Evolutionary conservation across 2,113 vertebrate species (phyloP).

Genomic region (Neofelis nebulosa): DNA sequence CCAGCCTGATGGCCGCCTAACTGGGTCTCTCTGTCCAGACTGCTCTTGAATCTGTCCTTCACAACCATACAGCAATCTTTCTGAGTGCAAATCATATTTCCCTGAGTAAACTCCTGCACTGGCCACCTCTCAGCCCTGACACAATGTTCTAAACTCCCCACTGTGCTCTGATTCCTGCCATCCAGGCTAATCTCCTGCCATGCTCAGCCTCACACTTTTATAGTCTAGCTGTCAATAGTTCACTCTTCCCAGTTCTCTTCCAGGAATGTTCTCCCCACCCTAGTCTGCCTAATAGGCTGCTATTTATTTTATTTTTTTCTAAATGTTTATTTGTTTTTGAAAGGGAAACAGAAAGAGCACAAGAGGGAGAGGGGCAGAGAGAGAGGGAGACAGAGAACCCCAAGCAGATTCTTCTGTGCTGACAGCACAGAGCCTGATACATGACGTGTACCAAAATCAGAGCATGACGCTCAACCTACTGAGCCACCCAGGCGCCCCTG

Average conservation of each 20-base stretch:
- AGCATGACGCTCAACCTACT: too few species aligned
- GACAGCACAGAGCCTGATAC: too few species aligned
- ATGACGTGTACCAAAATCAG: too few species aligned
- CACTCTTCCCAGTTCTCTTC: neutral
- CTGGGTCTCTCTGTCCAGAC: neutral
- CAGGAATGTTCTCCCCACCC: neutral
- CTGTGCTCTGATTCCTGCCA: rapidly evolving
- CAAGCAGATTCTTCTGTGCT: too few species aligned
- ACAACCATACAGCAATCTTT: neutral
- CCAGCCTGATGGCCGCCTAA: neutral
- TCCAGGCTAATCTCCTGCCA: neutral
- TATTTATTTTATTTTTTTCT: too few species aligned
- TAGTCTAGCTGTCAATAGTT: neutral
- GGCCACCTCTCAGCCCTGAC: neutral
- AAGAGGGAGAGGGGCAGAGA: too few species aligned
- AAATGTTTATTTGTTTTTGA: too few species aligned
- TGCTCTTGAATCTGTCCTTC: neutral
- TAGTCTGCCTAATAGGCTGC: neutral
- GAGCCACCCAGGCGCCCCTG: too few species aligned
- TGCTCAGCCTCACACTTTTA: neutral
- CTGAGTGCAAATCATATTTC: neutral
- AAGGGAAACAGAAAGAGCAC: too few species aligned
- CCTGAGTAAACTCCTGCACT: neutral
- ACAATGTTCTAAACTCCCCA: neutral
- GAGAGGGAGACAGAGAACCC: too few species aligned